phyloP scores from a whole-genome alignment of 2,888 invertebrate genomes.

The Vanessa cardui region DNA sequence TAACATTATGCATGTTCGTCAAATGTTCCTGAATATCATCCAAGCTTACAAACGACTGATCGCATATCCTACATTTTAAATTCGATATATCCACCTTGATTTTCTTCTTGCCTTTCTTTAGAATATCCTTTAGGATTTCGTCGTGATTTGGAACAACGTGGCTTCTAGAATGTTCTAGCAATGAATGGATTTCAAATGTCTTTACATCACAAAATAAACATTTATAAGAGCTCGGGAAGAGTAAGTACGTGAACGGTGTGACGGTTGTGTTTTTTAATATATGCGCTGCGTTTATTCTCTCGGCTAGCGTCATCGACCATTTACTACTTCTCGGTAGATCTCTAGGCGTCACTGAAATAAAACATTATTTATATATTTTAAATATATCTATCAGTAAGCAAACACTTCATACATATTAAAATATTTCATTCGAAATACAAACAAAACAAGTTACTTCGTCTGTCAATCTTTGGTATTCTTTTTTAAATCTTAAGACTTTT shows the following conservation, averaged over 20 bases:
- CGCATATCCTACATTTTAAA: conserved; percentile 46
- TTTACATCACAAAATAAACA: conserved; percentile 48
- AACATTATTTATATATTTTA: conserved; percentile 10
- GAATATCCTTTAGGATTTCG: conserved; percentile 40
- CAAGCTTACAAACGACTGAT: conserved; percentile 37
- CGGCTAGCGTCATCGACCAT: conserved; percentile 45
- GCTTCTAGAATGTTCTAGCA: conserved; percentile 37
- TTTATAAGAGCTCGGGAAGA: conserved; percentile 45
- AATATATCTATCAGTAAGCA: neutral
- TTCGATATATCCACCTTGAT: conserved; percentile 48
- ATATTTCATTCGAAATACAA: no score
- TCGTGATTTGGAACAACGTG: conserved; percentile 34
- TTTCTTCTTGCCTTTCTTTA: conserved; percentile 47
- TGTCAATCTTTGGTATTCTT: no score
- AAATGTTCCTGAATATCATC: conserved; percentile 43
- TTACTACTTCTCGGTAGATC: conserved; percentile 38
- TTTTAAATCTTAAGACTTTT: no score
- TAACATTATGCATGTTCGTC: conserved; percentile 36
- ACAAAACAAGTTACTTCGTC: no score
- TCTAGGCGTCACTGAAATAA: conserved; percentile 28
- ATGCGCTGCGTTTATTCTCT: conserved; percentile 44
- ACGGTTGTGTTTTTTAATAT: conserved; percentile 46
- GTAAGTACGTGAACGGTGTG: conserved; percentile 46
- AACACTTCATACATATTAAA: neutral
- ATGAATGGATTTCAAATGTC: conserved; percentile 36